These are phyloP conservation scores for Andinoacara biseriatus DNA, from an alignment of 2,113 vertebrate genomes.

Conservation along the genomic window DNA sequence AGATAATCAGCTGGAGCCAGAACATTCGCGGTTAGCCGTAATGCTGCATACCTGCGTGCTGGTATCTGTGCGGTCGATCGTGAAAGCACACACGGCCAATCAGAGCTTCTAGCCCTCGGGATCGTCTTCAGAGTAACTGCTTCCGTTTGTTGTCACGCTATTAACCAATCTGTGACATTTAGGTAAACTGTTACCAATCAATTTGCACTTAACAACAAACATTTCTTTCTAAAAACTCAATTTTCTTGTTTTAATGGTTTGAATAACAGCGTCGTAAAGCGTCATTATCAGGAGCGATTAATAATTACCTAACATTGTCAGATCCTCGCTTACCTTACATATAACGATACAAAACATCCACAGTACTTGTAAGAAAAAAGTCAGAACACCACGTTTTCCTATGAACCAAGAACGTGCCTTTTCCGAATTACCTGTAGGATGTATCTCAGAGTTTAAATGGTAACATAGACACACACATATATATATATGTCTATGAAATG, in stretches of 20 bases:
- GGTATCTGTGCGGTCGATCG: not conserved
- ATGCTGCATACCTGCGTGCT: not conserved
- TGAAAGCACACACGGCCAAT: too few relatives aligned
- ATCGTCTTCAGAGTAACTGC: too few relatives aligned
- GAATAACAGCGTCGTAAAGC: not conserved
- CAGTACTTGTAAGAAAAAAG: not conserved
- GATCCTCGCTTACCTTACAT: not conserved
- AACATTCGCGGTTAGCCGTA: not conserved
- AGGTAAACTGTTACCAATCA: not conserved
- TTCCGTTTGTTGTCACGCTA: not conserved
- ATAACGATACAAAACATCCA: not conserved
- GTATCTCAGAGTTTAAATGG: rapidly evolving
- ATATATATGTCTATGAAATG: not conserved
- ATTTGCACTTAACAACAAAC: too few relatives aligned
- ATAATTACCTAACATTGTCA: not conserved
- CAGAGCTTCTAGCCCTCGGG: too few relatives aligned
- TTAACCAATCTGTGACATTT: not conserved
- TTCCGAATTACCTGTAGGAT: rapidly evolving
- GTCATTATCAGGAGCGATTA: not conserved
- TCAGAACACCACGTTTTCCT: not conserved
- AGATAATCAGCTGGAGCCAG: not conserved
- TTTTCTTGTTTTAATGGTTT: not conserved
- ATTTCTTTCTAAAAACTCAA: not conserved
- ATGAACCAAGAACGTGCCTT: not conserved
- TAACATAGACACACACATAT: too few relatives aligned